Evolutionary conservation across 2,888 invertebrate genomes (phyloP).

Genomic region (Leucophora obtusa): DNA sequence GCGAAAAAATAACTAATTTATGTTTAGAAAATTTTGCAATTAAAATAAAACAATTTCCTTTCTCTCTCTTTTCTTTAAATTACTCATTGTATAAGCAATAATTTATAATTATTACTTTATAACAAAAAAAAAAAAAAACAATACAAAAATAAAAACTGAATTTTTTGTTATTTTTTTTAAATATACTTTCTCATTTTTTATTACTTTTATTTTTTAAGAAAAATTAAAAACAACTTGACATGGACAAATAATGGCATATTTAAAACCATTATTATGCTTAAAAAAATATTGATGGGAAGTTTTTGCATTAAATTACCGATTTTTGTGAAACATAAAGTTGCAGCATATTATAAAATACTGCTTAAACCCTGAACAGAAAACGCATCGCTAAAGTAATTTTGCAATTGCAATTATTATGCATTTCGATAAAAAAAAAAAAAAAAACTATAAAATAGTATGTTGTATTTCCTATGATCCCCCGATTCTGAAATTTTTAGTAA

Average conservation of each 20-base stretch:
- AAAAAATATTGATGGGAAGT: not conserved
- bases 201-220: not conserved
- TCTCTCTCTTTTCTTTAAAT: slow-evolving; percentile 47
- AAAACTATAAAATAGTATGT: no score
- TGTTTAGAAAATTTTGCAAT: slow-evolving; percentile 25
- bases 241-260: no score
- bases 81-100: slow-evolving; percentile 62
- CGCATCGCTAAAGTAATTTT: no score
- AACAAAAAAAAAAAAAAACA: slow-evolving; percentile 8
- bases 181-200: slow-evolving; percentile 21
- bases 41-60: slow-evolving; percentile 14
- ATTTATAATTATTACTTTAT: slow-evolving; percentile 45
- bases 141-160: slow-evolving; percentile 55
- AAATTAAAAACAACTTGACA: not conserved
- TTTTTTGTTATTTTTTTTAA: slow-evolving; percentile 56
- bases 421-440: no score
- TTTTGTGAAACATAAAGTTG: not conserved
- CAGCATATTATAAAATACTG: no score
- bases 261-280: not conserved
- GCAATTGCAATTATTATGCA: no score
- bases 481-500: no score
- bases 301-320: not conserved
- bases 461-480: no score
- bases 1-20: slow-evolving; percentile 40
- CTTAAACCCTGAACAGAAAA: no score